Conservation (phyloP, 2,888 invertebrate species). For the Synergus japonicus region DNA sequence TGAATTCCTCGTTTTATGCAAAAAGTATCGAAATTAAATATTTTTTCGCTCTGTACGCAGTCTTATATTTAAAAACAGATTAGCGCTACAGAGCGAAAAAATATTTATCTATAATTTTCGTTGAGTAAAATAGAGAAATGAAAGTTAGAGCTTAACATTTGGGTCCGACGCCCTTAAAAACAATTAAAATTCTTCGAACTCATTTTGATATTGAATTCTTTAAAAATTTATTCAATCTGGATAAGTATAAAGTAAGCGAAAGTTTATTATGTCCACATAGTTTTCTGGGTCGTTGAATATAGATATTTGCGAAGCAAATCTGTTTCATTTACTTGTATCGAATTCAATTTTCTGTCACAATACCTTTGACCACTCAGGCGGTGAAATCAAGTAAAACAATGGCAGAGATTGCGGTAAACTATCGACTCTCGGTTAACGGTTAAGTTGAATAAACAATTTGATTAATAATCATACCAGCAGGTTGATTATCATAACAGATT, state of each 20-base stretch:
- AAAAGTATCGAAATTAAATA: too few species aligned
- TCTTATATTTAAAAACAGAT: too few species aligned
- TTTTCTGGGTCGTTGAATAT: not conserved
- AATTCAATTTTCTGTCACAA: slow-evolving; percentile 38
- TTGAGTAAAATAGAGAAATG: too few species aligned
- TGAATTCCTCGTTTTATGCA: too few species aligned
- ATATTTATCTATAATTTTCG: too few species aligned
- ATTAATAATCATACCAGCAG: not conserved
- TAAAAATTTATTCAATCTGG: too few species aligned
- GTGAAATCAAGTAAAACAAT: slow-evolving; percentile 39
- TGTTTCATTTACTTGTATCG: slow-evolving; percentile 6
- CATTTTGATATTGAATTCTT: too few species aligned
- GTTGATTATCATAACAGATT: slow-evolving; percentile 4
- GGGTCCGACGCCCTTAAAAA: too few species aligned
- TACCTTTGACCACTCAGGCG: slow-evolving; percentile 3
- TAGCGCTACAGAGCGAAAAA: too few species aligned
- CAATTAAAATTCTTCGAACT: too few species aligned
- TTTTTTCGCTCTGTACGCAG: too few species aligned
- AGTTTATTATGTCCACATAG: not conserved
- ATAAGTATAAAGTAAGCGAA: not conserved
- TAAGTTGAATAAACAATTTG: slow-evolving; percentile 12
- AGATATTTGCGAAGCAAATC: not conserved
- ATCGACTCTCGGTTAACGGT: slow-evolving; percentile 5
- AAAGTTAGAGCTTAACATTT: too few species aligned
- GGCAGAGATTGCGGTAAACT: slow-evolving; percentile 5